Conservation (phyloP, 2,888 invertebrate species). For the Drosophila mercatorum region DNA sequence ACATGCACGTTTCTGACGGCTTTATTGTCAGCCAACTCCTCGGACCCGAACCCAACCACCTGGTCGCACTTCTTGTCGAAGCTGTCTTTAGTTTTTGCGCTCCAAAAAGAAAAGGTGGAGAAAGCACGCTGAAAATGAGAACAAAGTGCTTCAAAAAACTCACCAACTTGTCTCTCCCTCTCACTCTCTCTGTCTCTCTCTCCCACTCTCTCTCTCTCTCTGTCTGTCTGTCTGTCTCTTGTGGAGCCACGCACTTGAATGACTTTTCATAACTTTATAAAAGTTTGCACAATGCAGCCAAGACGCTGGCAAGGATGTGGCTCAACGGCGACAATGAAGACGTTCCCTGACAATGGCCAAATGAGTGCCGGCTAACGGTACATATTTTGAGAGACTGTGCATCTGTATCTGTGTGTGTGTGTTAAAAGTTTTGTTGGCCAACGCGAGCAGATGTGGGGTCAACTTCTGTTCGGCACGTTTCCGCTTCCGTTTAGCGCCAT, state of each 20-base stretch:
- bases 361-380: slow-evolving; percentile 39
- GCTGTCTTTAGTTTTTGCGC: slow-evolving; percentile 44
- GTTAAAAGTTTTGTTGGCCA: slow-evolving; percentile 9
- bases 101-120: slow-evolving; percentile 2
- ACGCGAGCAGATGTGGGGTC: slow-evolving; percentile 30
- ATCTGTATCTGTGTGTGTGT: slow-evolving; percentile 7
- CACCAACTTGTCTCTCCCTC: slow-evolving; percentile 54
- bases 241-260: slow-evolving; percentile 71
- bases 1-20: slow-evolving; percentile 72
- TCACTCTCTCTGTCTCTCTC: not conserved
- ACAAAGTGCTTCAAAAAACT: slow-evolving; percentile 76
- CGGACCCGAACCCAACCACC: slow-evolving; percentile 22
- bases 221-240: slow-evolving; percentile 23
- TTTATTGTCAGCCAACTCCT: slow-evolving; percentile 63
- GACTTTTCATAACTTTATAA: slow-evolving; percentile 78
- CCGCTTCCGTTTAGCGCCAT: slow-evolving; percentile 77
- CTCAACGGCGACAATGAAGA: slow-evolving; percentile 60
- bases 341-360: slow-evolving; percentile 67
- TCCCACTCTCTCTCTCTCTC: not conserved
- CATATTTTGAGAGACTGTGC: not conserved
- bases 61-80: slow-evolving; percentile 27
- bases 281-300: slow-evolving; percentile 68
- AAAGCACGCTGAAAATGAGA: slow-evolving; percentile 62
- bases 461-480: slow-evolving; percentile 70
- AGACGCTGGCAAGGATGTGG: slow-evolving; percentile 18